Conservation (phyloP, 2,113 vertebrate genomes). For the Gopherus flavomarginatus region DNA sequence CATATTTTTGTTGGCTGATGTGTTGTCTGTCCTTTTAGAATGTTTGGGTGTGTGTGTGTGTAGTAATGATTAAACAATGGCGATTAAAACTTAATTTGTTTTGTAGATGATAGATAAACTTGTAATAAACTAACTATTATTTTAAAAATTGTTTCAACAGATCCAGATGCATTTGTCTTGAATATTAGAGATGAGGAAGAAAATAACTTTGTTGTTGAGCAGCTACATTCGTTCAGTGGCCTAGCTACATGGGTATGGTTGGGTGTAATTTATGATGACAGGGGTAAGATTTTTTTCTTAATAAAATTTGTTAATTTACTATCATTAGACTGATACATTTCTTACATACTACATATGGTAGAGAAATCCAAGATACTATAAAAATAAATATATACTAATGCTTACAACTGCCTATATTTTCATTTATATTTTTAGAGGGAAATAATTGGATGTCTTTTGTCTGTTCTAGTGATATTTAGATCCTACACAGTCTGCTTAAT, state of each 20-base stretch:
- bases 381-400: not conserved
- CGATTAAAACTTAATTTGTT: not conserved
- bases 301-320: not conserved
- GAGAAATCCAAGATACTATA: not conserved
- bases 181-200: slow-evolving; percentile 88
- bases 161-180: slow-evolving; percentile 83
- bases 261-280: slow-evolving; percentile 83
- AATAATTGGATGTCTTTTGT: not conserved
- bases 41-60: not conserved
- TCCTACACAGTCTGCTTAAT: not conserved
- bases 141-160: slow-evolving; percentile 66
- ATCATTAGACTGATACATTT: not conserved
- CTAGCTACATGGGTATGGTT: slow-evolving; percentile 90
- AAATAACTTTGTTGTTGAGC: slow-evolving; percentile 87
- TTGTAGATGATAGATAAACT: not conserved
- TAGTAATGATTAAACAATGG: not conserved
- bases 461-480: slow-evolving; percentile 19
- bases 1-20: not conserved
- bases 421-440: not conserved
- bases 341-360: not conserved
- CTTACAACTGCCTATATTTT: not conserved
- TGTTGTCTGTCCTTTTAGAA: not conserved
- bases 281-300: slow-evolving; percentile 76
- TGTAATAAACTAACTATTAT: slow-evolving; percentile 3
- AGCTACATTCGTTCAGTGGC: slow-evolving; percentile 83